Percentiles rank a stretch among this genome's conserved stretches.
Evolutionary conservation across 2,888 invertebrate species (phyloP).

Genomic region (Meta bourneti): DNA sequence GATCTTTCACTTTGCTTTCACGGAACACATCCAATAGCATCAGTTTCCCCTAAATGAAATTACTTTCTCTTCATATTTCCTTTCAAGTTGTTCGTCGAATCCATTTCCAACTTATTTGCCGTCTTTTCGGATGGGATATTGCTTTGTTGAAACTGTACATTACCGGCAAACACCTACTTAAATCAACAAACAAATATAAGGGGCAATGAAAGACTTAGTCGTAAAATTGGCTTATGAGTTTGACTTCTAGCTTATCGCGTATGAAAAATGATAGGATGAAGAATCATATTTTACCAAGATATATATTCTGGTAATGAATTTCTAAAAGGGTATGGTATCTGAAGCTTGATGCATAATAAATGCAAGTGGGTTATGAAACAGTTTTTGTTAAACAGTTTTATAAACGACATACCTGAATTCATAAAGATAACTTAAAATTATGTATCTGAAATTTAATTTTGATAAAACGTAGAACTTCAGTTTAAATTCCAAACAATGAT

Average conservation of each 20-base stretch:
- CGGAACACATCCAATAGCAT: neutral
- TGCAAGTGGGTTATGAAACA: too few relatives aligned
- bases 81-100: neutral
- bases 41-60: neutral
- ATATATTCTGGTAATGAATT: too few relatives aligned
- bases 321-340: too few relatives aligned
- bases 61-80: neutral
- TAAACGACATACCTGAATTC: too few relatives aligned
- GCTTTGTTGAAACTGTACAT: neutral
- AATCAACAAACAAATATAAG: neutral
- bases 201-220: neutral
- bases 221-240: neutral
- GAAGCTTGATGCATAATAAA: too few relatives aligned
- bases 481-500: too few relatives aligned
- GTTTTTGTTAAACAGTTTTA: too few relatives aligned
- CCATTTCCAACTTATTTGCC: neutral
- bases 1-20: neutral
- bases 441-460: too few relatives aligned
- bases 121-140: neutral
- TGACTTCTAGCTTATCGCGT: neutral
- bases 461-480: too few relatives aligned
- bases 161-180: neutral
- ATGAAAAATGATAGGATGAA: too few relatives aligned
- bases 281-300: too few relatives aligned
- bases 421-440: too few relatives aligned